Percentiles rank a stretch among this genome's conserved stretches.
phyloP scores from a whole-genome alignment of 2,113 vertebrate species.

The Phaethon lepturus region DNA sequence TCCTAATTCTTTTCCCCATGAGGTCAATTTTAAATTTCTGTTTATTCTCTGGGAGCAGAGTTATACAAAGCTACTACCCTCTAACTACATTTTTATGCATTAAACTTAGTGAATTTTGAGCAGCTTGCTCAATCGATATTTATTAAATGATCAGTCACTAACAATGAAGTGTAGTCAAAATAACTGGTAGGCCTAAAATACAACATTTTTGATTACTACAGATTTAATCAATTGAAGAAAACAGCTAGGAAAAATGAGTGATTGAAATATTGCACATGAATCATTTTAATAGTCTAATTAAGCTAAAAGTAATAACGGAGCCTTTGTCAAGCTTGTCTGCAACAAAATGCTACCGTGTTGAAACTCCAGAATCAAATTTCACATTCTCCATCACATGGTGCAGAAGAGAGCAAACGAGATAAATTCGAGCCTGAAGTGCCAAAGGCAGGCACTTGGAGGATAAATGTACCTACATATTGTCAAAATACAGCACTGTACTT shows the following conservation, averaged over 20 bases:
- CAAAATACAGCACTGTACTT: not conserved
- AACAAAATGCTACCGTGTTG: not conserved
- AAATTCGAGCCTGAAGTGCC: not conserved
- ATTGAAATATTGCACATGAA: not conserved
- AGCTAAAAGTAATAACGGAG: not conserved
- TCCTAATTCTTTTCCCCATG: not conserved
- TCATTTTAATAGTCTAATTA: conserved; percentile 22
- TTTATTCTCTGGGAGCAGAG: not conserved
- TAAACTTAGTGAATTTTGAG: conserved; percentile 7
- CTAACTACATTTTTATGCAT: not conserved
- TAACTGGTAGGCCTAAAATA: not conserved
- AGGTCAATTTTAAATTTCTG: not conserved
- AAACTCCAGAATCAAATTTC: not conserved
- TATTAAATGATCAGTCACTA: conserved; percentile 9
- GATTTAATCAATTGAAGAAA: conserved; percentile 31
- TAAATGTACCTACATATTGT: not conserved
- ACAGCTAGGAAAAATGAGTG: not conserved
- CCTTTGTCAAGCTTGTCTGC: not conserved
- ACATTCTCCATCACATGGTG: not conserved
- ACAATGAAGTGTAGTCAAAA: not conserved
- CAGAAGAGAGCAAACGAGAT: not conserved
- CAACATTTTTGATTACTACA: not conserved
- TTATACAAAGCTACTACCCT: not conserved
- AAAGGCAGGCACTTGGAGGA: not conserved
- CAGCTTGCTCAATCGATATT: not conserved